Conservation (phyloP, 2,113 vertebrate species). For the Apus apus region DNA sequence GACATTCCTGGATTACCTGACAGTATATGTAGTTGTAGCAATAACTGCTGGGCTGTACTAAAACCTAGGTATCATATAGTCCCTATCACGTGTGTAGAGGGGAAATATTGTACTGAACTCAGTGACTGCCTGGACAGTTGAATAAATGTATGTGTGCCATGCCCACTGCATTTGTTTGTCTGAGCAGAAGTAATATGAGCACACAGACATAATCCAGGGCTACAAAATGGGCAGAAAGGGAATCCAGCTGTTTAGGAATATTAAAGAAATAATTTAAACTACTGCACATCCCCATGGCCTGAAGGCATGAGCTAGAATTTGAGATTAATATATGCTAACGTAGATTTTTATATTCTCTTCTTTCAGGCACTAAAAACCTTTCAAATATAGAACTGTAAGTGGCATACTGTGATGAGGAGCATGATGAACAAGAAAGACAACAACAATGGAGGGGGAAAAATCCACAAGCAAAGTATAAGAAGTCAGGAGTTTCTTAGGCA, state of each 20-base stretch:
- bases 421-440: neutral
- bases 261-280: neutral
- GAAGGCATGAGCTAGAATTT: neutral
- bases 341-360: neutral
- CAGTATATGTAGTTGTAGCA: neutral
- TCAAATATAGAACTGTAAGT: neutral
- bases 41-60: neutral
- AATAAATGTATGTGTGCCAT: neutral
- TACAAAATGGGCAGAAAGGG: neutral
- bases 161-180: neutral
- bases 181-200: neutral
- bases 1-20: neutral
- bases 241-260: neutral
- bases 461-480: neutral
- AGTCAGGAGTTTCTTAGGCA: neutral
- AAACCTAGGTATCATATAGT: neutral
- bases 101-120: neutral
- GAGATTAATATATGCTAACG: neutral
- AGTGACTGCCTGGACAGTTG: neutral
- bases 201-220: neutral
- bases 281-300: neutral
- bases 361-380: neutral
- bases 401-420: neutral
- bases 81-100: neutral
- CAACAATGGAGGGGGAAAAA: neutral